Evolutionary conservation across 1,140 invertebrate species (phyloP), one percentile per base, ranked within the genome.

Genomic region (Holotrichia oblita): DNA sequence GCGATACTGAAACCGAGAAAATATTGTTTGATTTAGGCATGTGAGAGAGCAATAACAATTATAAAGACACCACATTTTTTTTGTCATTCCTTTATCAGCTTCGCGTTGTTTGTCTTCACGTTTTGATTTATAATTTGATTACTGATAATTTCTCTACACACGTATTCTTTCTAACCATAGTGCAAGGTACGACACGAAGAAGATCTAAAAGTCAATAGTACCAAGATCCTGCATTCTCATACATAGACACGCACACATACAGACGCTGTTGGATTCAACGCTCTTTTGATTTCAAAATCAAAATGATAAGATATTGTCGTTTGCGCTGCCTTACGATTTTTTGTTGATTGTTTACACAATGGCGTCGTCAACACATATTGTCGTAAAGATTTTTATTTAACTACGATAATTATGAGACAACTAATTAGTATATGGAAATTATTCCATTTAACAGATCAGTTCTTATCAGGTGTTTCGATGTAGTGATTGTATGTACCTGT

Each of bases 321-420:
- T 64, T 22, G 17, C 9, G 61, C 61, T 64, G 17, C 22, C 44
- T 48, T 48, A 48, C 12, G 44, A 48, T 64, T 64, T 64, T 64
- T 64, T 20, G 61, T 64, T 27, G 61, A 64, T 64, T 64, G 61
- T 64, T 64, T 14, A 64, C 61, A 64, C 61, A 64, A 64, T 64
- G 61, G 61, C 61, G 61, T 20, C 61, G 61, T 64, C 61, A 64
- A 64, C 61, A 8, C 24, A 20, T 22, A 64, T 64, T 64, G 61
- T 64, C 20, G 61, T 64, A 64, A 64, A 64, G 61, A 22, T 64
- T 8, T 64, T 27, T 64, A 20, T 64, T 64, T 64, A 22, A 20
- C 61, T 64, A 64, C 61, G 61, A 64, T 64, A 64, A 64, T 64
- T 64, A 64, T 64, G n/a, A 64, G 61, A 27, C 44, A 64, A 20